Conservation (phyloP, 2,113 vertebrate species). For the Heterochromis multidens region DNA sequence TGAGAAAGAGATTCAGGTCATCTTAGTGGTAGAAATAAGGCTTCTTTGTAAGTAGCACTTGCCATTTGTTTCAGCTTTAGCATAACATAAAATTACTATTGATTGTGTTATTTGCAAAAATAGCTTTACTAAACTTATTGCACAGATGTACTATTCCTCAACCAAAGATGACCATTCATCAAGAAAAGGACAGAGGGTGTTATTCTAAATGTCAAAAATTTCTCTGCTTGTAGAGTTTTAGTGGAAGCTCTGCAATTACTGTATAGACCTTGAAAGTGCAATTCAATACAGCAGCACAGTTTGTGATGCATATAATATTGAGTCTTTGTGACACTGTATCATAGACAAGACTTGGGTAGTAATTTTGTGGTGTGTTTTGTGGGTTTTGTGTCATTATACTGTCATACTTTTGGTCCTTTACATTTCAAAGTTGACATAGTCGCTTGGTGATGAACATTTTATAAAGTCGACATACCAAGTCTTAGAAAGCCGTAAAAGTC, state of each 20-base stretch:
- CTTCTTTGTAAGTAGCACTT: not conserved
- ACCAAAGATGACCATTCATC: not conserved
- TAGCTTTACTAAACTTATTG: not conserved
- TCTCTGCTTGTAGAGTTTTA: not conserved
- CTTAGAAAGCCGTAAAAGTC: not conserved
- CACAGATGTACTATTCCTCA: not conserved
- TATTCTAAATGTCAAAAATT: not conserved
- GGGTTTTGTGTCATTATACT: not conserved
- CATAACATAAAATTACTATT: constrained; percentile 9
- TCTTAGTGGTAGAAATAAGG: not conserved
- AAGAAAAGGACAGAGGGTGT: not conserved
- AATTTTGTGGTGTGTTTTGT: not conserved
- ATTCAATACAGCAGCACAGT: not conserved
- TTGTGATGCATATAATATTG: not conserved
- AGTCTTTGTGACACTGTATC: not conserved
- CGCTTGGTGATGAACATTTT: not conserved
- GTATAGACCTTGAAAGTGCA: not conserved
- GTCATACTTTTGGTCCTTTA: not conserved
- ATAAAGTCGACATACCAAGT: not conserved
- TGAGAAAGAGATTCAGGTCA: constrained; percentile 65
- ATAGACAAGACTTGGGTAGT: not conserved
- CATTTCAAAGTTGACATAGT: not conserved
- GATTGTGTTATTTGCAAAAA: constrained; percentile 13
- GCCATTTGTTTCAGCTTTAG: constrained; percentile 1
- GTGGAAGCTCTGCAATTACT: not conserved